A percentile compares a stretch with the other conserved stretches of the same genome.
phyloP scores from a whole-genome alignment of 2,888 invertebrate genomes.

The Diarsia brunnea region DNA sequence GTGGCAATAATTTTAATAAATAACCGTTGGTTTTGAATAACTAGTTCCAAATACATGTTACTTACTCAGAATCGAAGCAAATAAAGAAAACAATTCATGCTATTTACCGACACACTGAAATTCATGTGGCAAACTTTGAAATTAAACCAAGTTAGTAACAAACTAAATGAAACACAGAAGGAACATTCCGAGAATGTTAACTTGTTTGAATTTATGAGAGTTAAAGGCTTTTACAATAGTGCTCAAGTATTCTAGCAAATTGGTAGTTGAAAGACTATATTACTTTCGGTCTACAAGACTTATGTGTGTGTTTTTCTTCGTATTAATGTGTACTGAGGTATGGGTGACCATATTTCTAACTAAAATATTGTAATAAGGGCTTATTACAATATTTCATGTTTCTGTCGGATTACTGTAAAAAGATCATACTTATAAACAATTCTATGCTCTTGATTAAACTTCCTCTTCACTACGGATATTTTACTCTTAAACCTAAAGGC shows the following conservation, averaged over 20 bases:
- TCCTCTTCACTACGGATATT: neutral
- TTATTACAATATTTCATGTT: neutral
- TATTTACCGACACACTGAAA: neutral
- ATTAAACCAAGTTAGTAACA: neutral
- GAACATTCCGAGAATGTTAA: slow-evolving; percentile 23
- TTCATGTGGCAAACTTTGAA: slow-evolving; percentile 13
- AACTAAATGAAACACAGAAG: slow-evolving; percentile 10
- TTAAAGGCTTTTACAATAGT: slow-evolving; percentile 19
- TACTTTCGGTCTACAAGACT: slow-evolving; percentile 10
- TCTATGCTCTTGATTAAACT: neutral
- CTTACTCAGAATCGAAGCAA: slow-evolving; percentile 5
- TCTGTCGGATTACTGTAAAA: neutral
- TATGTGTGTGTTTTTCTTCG: neutral
- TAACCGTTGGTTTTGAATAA: neutral
- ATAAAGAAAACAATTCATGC: neutral
- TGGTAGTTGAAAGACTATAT: slow-evolving; percentile 7
- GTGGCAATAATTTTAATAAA: neutral
- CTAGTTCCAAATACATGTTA: neutral
- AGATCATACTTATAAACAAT: neutral
- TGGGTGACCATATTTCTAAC: neutral
- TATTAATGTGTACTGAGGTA: neutral
- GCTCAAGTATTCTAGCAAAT: slow-evolving; percentile 32
- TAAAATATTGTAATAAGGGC: neutral
- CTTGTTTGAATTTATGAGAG: slow-evolving; percentile 35
- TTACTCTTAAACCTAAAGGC: slow-evolving; percentile 3